Base-by-base conservation (phyloP, 2,113 vertebrate genomes). In the Tursiops truncatus region DNA sequence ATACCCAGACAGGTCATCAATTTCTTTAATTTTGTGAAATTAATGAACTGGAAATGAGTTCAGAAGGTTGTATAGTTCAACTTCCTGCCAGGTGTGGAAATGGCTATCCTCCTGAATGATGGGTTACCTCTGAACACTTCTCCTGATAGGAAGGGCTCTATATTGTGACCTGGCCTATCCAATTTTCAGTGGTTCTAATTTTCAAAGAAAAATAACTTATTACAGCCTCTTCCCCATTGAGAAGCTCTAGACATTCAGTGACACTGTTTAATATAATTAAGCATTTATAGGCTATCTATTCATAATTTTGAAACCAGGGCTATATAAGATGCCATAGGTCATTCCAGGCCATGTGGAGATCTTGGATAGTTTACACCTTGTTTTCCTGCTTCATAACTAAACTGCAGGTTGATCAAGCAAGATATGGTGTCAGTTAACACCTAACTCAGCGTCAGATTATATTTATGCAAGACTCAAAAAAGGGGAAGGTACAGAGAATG, bases 351-450 rank as follows among this genome's bases (percentile, higher is more conserved):
- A 95, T 17, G 5, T 85, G 60, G 44, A 92, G 47, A 86, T 65
- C 62, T 50, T 88, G 23, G 14, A 70, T 95, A 88, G 60, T 82
- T 91, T 92, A 71, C 9, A 80, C 74, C 36, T 97, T 13, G 10
- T 95, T 96, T 97, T 91, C 79, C 56, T 89, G 36, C 28, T 86
- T 97, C 6, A 84, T 77, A 97, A 90, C 33, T 80, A 74, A 94
- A 89, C 28, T 89, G 33, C 8, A 84, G n/a, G 13, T 83, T 86
- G 67, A 83, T 80, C n/a, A 80, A 85, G 53, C 33, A 96, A 79
- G 74, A 96, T 82, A 83, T 1, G 18, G 38, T 89, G 33, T 89
- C 92, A 96, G 60, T 58, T 91, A 94, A 96, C 62, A 92, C 1
- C 28, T 83, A 97, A 93, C 58, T 97, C 65, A 92, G 89, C 3